Evolutionary conservation across 2,113 vertebrate species (phyloP).

Genomic region (Leptosomus discolor): DNA sequence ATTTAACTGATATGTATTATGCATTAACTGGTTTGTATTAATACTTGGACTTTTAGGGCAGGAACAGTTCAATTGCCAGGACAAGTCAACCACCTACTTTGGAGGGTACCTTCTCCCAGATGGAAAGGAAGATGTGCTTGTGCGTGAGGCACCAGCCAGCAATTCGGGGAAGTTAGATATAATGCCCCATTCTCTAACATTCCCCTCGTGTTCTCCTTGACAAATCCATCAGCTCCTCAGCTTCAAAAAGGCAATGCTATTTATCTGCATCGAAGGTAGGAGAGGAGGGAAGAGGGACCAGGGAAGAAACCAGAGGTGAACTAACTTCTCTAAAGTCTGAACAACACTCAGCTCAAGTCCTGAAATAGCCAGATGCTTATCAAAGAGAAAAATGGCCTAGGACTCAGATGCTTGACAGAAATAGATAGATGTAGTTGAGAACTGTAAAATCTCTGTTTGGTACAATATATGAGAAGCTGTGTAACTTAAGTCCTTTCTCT

Average conservation of each 20-base stretch:
- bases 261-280: conserved; percentile 1
- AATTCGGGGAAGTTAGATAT: not conserved
- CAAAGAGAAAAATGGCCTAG: not conserved
- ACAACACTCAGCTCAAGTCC: not conserved
- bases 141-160: not conserved
- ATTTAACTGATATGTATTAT: not conserved
- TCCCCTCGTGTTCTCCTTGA: not conserved
- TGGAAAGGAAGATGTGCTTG: not conserved
- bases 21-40: not conserved
- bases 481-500: conserved; percentile 1
- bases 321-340: not conserved
- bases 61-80: not conserved
- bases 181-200: not conserved
- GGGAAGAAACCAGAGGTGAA: not conserved
- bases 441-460: not conserved
- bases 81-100: not conserved
- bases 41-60: not conserved
- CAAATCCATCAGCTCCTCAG: not conserved
- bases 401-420: not conserved
- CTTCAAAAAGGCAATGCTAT: conserved; percentile 23
- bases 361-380: not conserved
- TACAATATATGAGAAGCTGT: not conserved
- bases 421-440: not conserved
- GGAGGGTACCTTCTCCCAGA: not conserved
- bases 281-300: not conserved